phyloP scores from a whole-genome alignment of 2,888 invertebrate genomes.

The Drosophila borealis region DNA sequence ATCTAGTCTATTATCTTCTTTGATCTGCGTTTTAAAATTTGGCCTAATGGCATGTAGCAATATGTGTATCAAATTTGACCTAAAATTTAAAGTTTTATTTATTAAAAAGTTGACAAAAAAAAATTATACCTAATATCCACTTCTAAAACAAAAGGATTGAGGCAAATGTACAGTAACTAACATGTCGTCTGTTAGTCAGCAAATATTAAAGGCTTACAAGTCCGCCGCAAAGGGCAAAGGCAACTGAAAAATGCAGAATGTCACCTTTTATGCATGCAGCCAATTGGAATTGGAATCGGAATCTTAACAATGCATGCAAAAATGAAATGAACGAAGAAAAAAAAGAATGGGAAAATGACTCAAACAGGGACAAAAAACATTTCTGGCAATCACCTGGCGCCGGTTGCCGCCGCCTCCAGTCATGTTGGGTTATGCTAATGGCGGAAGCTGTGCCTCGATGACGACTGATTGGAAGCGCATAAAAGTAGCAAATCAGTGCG shows the following conservation, averaged over 20 bases:
- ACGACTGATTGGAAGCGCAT: conserved; percentile 70
- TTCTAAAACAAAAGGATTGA: not conserved
- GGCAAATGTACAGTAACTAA: not conserved
- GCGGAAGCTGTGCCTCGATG: conserved; percentile 56
- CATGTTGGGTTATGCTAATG: conserved; percentile 70
- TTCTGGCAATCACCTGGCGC: conserved; percentile 69
- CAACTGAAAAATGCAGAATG: conserved; percentile 13
- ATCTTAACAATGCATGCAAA: conserved; percentile 53
- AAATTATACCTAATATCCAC: too few relatives aligned
- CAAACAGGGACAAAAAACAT: conserved; percentile 54
- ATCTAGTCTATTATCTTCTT: too few relatives aligned
- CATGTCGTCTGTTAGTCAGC: conserved; percentile 5
- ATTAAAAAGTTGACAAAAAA: too few relatives aligned
- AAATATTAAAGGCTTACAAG: conserved; percentile 29
- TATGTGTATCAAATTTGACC: too few relatives aligned
- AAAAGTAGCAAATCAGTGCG: conserved; percentile 64
- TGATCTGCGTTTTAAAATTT: too few relatives aligned
- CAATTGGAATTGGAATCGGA: conserved; percentile 49
- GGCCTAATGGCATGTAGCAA: too few relatives aligned
- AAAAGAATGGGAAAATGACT: conserved; percentile 13
- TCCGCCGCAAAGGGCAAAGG: conserved; percentile 13
- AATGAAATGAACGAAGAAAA: conserved; percentile 17
- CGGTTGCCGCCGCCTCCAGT: conserved; percentile 40
- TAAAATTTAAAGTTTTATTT: too few relatives aligned
- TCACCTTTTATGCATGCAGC: conserved; percentile 35